Evolutionary conservation across 1,140 invertebrate genomes (phyloP), one percentile per base, ranked within the genome.

Genomic region (Brachionus plicatilis): DNA sequence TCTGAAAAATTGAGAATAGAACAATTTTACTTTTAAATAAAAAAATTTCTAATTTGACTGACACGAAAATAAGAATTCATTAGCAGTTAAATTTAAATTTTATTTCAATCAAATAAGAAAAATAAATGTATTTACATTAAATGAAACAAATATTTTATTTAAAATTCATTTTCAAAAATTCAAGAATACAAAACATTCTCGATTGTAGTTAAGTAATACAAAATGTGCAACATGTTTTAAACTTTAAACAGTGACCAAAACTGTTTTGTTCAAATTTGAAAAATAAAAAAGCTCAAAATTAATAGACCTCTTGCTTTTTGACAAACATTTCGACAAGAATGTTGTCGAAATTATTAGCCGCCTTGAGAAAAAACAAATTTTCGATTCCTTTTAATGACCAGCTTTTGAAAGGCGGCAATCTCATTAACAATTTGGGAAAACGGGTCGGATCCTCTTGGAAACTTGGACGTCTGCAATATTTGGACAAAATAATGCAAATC

Each of bases 361-460:
- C 79, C 53, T 95, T 94, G 91, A 96, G 96, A 91, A 96, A 96
- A 91, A 97, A 98, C 60, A 98, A 91, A 90, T 97, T 95, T 89
- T 98, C 96, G 86, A 95, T 91, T 90, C 96, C 97, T 90, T 98
- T 98, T 17, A 98, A 92, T 76, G 88, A 76, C 87, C 98, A 98
- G 84, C 96, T 97, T 75, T 96, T 92, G 20, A 99, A 92, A 2
- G 96, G 94, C 2, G 97, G 97, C 87, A 99, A 91, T 85, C 97
- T 93, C 66, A 99, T 90, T 83, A 98, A 90, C 6, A 99, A 90
- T 88, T 98, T 96, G 24, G 96, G 95, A 90, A 98, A 99, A 33
- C 97, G 92, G 6, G 95, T 95, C 37, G 95, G 93, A 88, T 99
- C 96, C 17, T 94, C 93, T 33, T 29, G 29, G 37, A 7, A 60